Evolutionary conservation across 2,797 vertebrate species (phyloP).

Genomic region (Falco peregrinus): DNA sequence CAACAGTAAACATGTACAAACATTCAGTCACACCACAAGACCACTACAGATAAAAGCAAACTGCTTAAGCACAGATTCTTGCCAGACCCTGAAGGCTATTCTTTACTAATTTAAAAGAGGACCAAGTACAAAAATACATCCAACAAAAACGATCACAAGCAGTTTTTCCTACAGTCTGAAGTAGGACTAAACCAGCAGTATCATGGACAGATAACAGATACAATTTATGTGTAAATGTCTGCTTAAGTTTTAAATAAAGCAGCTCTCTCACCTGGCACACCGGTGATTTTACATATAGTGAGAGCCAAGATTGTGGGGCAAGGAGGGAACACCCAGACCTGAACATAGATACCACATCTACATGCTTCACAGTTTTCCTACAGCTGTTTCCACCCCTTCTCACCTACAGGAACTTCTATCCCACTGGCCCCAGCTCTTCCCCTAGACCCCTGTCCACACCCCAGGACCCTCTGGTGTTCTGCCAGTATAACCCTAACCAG

Average conservation of each 20-base stretch:
- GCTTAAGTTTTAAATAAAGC: neutral
- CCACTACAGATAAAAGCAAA: neutral
- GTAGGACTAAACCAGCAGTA: neutral
- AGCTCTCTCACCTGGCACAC: neutral
- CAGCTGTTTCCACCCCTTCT: neutral
- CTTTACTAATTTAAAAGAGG: neutral
- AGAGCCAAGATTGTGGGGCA: rapidly evolving
- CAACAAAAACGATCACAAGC: neutral
- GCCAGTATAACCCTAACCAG: neutral
- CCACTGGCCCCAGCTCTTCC: neutral
- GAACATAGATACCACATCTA: neutral
- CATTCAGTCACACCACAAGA: neutral
- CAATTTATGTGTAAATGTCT: neutral
- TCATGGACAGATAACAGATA: neutral
- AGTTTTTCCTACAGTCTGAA: neutral
- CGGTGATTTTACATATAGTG: neutral
- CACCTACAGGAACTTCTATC: neutral
- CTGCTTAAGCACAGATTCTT: neutral
- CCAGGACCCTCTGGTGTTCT: neutral
- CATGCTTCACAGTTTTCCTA: neutral
- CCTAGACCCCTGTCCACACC: neutral
- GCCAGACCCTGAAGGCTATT: neutral
- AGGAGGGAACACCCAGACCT: neutral
- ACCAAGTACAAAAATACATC: neutral
- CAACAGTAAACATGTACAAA: neutral